Evolutionary conservation across 2,797 vertebrate species (phyloP), one percentile per base, ranked within the genome.

Genomic region (Tympanoctomys barrerae): DNA sequence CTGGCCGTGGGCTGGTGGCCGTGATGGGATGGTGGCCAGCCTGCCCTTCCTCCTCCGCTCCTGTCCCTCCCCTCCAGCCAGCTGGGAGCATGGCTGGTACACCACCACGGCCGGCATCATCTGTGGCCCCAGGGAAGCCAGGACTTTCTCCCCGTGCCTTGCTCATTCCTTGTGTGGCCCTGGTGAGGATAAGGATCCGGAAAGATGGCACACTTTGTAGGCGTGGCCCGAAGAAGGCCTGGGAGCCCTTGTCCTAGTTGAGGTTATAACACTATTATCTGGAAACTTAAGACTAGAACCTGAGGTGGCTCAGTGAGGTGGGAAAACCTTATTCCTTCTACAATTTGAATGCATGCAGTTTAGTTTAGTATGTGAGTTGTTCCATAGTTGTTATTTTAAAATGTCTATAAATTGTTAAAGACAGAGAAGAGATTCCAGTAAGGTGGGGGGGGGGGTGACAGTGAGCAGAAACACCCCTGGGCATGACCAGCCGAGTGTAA

Each of bases 311-410:
- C 28, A 28, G 14, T 86, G 54, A 14, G 62, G 62, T 92, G 89
- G 87, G 87, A 94, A 94, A 62, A 42, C 7, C 13, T 73, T 89
- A 57, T 9, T 96, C 11, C 28, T 31, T 59, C 26, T 84, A 2
- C 64, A 54, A 24, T 13, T 82, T 89, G 81, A 12, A 59, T 28
- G 73, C n/a, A 61, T n/a, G 36, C 13, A 11, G 5, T 88, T 64
- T 64, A 75, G 66, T 88, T 54, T 54, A 73, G 28, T 28, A 4
- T 88, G 36, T 83, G 64, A 86, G 78, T 84, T 84, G 80, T 26
- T 75, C 84, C 46, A 18, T 82, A 64, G 49, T 88, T 78, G 77
- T 85, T 46, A 61, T 78, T 62, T 92, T 59, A 5, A 93, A 80
- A 33, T 95, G 52, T 64, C 54, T 52, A 0, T 70, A 79, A 64